Conservation (phyloP, 2,888 invertebrate species). For the Psylliodes chrysocephalus region DNA sequence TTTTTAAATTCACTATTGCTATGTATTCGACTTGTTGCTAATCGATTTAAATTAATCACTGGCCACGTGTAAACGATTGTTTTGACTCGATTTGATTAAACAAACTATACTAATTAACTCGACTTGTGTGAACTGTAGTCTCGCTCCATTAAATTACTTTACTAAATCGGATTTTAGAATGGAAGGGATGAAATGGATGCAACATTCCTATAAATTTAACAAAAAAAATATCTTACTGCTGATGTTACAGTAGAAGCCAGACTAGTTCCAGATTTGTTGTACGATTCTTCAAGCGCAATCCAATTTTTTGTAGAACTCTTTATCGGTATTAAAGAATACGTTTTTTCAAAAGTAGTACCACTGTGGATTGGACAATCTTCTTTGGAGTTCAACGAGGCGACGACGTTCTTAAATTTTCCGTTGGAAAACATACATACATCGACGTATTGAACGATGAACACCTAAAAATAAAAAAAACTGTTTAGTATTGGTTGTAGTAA, state of each 20-base stretch:
- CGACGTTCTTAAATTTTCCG: slow-evolving; percentile 94
- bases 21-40: slow-evolving; percentile 6
- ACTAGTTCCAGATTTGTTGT: slow-evolving; percentile 73
- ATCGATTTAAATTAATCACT: slow-evolving; percentile 6
- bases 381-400: slow-evolving; percentile 73
- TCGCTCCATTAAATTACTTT: too few relatives aligned
- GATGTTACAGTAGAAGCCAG: slow-evolving; percentile 70
- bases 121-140: too few relatives aligned
- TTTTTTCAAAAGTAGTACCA: slow-evolving; percentile 72
- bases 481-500: too few relatives aligned
- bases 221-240: slow-evolving; percentile 45
- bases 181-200: too few relatives aligned
- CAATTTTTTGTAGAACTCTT: slow-evolving; percentile 88
- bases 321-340: slow-evolving; percentile 76
- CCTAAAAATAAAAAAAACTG: slow-evolving; percentile 68
- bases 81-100: not conserved
- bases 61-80: slow-evolving; percentile 7
- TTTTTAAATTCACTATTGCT: too few relatives aligned
- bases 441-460: slow-evolving; percentile 87
- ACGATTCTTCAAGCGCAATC: slow-evolving; percentile 89
- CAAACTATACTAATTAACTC: too few relatives aligned
- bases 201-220: too few relatives aligned
- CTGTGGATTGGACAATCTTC: slow-evolving; percentile 75
- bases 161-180: too few relatives aligned
- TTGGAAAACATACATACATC: slow-evolving; percentile 96